Evolutionary conservation across 2,888 invertebrate genomes (phyloP).

Genomic region (Conops quadrifasciatus): DNA sequence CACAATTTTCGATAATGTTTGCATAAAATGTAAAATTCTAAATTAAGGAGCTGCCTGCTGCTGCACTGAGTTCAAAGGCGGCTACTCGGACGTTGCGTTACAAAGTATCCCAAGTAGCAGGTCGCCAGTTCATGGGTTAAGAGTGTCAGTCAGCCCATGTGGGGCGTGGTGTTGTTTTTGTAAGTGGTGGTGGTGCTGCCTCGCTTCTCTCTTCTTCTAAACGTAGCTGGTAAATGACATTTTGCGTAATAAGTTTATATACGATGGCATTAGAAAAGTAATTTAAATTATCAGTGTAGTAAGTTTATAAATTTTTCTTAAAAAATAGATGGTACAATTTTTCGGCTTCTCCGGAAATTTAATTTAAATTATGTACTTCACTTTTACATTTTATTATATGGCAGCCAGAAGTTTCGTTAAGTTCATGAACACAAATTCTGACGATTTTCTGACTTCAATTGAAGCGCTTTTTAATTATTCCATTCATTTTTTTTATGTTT

Average conservation of each 20-base stretch:
- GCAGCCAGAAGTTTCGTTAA: constrained; percentile 6
- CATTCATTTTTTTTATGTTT: too few relatives aligned
- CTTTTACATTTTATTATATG: too few relatives aligned
- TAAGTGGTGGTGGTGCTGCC: too few relatives aligned
- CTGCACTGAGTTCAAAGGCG: not conserved
- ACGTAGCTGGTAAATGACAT: constrained; percentile 34
- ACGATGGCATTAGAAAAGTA: constrained; percentile 25
- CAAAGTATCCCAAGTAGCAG: not conserved
- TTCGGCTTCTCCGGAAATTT: not conserved
- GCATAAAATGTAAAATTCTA: constrained; percentile 56
- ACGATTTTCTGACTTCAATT: not conserved
- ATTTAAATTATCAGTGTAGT: constrained; percentile 22
- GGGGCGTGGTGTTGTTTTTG: constrained; percentile 24
- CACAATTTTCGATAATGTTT: constrained; percentile 57
- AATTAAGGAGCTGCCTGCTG: constrained; percentile 49
- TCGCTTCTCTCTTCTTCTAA: not conserved
- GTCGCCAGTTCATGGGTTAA: not conserved
- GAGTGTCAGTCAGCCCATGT: constrained; percentile 23
- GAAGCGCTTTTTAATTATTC: too few relatives aligned
- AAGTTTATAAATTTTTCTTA: too few relatives aligned
- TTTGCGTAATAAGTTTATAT: constrained; percentile 20
- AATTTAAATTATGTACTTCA: too few relatives aligned
- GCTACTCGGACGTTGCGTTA: not conserved
- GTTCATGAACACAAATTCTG: too few relatives aligned
- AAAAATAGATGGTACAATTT: not conserved